Evolutionary conservation across 64 coral and sea anemone species (phyloP).

Genomic region (Trachythela sp.): DNA sequence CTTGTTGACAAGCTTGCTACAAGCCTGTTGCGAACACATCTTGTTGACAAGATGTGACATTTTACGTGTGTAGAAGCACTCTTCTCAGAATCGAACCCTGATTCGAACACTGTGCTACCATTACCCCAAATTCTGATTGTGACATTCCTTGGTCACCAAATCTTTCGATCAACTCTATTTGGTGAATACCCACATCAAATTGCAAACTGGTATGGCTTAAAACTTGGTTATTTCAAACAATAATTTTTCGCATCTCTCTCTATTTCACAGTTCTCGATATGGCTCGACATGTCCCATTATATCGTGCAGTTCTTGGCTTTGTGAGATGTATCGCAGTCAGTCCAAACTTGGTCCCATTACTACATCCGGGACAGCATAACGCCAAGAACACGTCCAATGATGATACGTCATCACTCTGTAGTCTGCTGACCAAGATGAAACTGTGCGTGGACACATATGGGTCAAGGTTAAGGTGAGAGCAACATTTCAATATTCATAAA

Average conservation of each 20-base stretch:
- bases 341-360: slow-evolving; percentile 62
- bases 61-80: too few species aligned
- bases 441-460: slow-evolving; percentile 97
- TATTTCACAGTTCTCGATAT: slow-evolving; percentile 75
- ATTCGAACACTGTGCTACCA: too few species aligned
- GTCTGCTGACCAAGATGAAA: slow-evolving; percentile 88
- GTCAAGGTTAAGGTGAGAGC: slow-evolving; percentile 63
- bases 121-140: too few species aligned
- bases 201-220: too few species aligned
- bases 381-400: not conserved
- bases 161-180: not conserved
- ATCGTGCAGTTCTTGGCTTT: slow-evolving; percentile 77
- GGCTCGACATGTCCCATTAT: slow-evolving; percentile 97
- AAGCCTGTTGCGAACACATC: too few species aligned
- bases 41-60: too few species aligned
- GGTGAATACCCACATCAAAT: too few species aligned
- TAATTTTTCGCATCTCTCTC: not conserved
- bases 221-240: not conserved
- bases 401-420: slow-evolving; percentile 57
- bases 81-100: too few species aligned
- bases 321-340: slow-evolving; percentile 73
- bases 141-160: too few species aligned
- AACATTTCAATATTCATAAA: not conserved
- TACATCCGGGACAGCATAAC: slow-evolving; percentile 43
- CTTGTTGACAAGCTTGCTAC: too few species aligned